Evolutionary conservation across 2,888 invertebrate species (phyloP).

Genomic region (Globia sparganii): DNA sequence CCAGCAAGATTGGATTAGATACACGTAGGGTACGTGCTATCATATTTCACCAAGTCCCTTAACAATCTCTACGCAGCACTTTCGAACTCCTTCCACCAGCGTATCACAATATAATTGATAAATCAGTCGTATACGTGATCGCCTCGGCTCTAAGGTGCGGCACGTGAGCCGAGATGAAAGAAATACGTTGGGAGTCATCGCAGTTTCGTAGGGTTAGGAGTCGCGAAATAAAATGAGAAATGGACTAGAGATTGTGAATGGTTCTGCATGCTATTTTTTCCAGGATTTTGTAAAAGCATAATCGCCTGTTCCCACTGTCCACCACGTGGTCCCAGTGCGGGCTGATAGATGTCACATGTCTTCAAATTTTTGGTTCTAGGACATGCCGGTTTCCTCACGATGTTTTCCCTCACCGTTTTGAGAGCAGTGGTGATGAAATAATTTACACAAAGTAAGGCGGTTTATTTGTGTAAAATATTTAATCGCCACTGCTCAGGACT

Average conservation of each 20-base stretch:
- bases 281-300: neutral
- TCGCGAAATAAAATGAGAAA: neutral
- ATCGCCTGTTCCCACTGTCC: no score
- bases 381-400: no score
- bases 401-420: no score
- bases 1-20: neutral
- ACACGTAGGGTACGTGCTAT: slow-evolving; percentile 20
- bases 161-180: slow-evolving; percentile 47
- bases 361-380: no score
- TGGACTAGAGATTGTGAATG: no score
- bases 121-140: slow-evolving; percentile 35
- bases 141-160: neutral
- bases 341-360: no score
- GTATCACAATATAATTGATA: slow-evolving; percentile 49
- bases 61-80: slow-evolving; percentile 29
- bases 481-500: no score
- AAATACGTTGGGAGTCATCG: neutral
- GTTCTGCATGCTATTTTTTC: neutral
- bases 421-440: no score
- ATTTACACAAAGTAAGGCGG: no score
- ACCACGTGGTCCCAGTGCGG: no score
- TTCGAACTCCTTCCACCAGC: neutral
- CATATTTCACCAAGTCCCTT: slow-evolving; percentile 11
- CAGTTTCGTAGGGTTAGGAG: neutral
- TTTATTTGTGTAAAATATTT: no score